Base-by-base conservation (phyloP, 2,888 invertebrate species). In the Drosophila rellima region DNA sequence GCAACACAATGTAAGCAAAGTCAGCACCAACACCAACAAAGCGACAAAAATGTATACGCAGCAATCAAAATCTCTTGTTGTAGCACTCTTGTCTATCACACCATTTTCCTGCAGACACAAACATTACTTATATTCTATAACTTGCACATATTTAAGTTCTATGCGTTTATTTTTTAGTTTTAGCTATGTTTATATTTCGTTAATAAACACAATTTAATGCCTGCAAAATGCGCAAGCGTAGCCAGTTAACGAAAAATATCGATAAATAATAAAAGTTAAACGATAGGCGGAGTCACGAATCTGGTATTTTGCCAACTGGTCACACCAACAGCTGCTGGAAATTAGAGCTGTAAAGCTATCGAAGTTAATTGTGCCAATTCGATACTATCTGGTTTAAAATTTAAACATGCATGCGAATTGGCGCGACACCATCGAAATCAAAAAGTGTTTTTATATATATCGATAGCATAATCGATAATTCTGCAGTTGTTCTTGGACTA, bases 21-120 rank as follows among this genome's bases (percentile, higher is more conserved):
- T n/a, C n/a, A n/a, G n/a, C 62, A 74, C 74, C 47, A 56, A 60
- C 48, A 57, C 59, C 35, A 63, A 23, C 35, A 26, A 48, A 40
- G 15, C 62, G 51, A 29, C 60, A 67, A 65, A 67, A 65, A 40
- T 69, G 75, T 51, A 61, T 63, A 69, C 70, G 66, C 73, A 71
- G 66, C 62, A 76, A 62, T 63, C 59, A 68, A 76, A 62, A 50
- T 57, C 55, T 47, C 47, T 61, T 65, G 48, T 70, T 52, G 48
- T 70, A 54, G 54, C 51, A 70, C 31, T 20, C 37, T 33, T 45
- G n/a, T 17, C 15, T 13, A 2, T 4, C 10, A 45, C 45, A 37
- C n/a, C 1, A 47, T n/a, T 39, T 26, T 17, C 17, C 11, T 26
- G 2, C 37, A 26, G 18, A 17, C 7, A 23, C 17, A 13, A 35